These are phyloP conservation scores for Colinus virginianus DNA, from an alignment of 2,113 vertebrate species.

Conservation along the genomic window DNA sequence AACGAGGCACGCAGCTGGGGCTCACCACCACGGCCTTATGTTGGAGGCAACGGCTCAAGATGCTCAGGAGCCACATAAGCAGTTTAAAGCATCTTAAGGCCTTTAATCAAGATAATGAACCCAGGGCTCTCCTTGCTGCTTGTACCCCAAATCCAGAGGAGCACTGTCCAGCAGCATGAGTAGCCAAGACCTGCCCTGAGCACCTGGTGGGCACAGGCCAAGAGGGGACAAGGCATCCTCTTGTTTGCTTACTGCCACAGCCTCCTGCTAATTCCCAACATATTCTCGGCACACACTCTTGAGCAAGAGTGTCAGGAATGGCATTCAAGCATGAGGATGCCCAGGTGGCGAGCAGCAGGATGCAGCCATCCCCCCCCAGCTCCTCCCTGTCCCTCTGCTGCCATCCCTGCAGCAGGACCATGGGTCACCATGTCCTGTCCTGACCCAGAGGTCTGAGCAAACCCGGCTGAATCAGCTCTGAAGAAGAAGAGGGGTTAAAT, in stretches of 20 bases:
- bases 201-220: not conserved
- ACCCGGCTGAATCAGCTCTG: not conserved
- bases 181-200: not conserved
- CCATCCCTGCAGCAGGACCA: rapidly evolving
- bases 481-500: slow-evolving; percentile 8
- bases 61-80: not conserved
- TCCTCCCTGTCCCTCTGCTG: not conserved
- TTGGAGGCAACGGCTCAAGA: not conserved
- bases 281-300: not conserved
- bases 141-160: rapidly evolving
- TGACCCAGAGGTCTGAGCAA: not conserved
- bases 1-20: not conserved
- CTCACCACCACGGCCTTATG: not conserved
- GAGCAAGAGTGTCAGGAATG: not conserved
- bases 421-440: not conserved
- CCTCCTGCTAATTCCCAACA: not conserved
- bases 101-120: not conserved
- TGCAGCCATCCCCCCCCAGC: not conserved
- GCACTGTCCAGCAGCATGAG: rapidly evolving
- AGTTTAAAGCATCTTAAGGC: not conserved
- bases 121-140: rapidly evolving
- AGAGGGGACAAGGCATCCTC: not conserved
- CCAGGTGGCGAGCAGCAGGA: not conserved
- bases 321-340: not conserved
- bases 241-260: not conserved